Evolutionary conservation across 1,140 invertebrate species (phyloP).

Genomic region (Hyles vespertilio): DNA sequence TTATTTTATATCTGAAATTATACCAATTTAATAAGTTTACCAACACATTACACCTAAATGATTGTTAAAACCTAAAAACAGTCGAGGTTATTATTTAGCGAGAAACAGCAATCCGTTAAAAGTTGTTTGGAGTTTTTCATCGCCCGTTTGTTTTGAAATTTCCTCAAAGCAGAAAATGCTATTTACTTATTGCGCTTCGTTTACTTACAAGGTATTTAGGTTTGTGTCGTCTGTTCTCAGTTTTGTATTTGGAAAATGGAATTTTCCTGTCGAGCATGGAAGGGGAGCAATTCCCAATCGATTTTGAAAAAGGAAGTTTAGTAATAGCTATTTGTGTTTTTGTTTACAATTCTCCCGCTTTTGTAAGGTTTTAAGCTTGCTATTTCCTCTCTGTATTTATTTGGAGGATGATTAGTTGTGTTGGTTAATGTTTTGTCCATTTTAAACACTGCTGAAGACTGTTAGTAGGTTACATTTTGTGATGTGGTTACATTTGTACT

Average conservation of each 20-base stretch:
- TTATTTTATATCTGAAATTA: no score
- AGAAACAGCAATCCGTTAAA: conserved; percentile 48
- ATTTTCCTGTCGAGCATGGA: conserved; percentile 60
- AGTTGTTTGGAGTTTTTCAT: conserved; percentile 63
- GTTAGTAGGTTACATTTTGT: no score
- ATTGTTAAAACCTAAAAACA: no score
- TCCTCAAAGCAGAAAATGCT: conserved; percentile 59
- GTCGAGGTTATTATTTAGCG: conserved; percentile 4
- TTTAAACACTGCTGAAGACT: no score
- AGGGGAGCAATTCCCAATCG: conserved; percentile 59
- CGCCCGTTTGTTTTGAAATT: conserved; percentile 59
- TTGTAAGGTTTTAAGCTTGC: conserved; percentile 4
- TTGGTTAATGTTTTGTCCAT: no score
- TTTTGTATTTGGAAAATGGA: conserved; percentile 70
- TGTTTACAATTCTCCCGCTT: conserved; percentile 25
- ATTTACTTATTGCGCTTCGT: conserved; percentile 72
- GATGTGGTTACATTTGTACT: no score
- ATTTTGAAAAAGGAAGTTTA: conserved; percentile 50
- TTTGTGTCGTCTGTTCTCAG: conserved; percentile 58
- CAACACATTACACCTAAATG: no score
- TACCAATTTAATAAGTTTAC: no score
- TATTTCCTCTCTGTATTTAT: background rate
- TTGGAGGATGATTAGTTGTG: no score
- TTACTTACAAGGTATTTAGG: conserved; percentile 73
- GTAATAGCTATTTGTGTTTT: conserved; percentile 48